Base-by-base conservation (phyloP, 2,113 vertebrate genomes). In the Spilogale gracilis region DNA sequence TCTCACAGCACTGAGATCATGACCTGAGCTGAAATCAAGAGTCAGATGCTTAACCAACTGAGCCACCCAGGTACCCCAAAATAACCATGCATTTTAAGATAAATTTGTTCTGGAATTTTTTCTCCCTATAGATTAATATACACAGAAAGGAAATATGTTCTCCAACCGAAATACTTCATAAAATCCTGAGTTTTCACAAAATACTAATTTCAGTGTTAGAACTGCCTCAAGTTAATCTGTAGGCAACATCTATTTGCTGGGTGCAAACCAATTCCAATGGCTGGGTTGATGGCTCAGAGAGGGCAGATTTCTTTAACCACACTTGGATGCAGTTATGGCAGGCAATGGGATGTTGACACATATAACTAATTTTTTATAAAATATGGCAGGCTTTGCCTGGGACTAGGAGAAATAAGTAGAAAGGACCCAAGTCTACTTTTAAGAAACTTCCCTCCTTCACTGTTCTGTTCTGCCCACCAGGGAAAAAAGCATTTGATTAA, bases 71-170 rank as follows among this genome's bases (percentile, higher is more conserved):
- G 11, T 3, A 13, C 27, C 63, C 63, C 63, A 12, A 58, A 58
- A 38, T 81, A 87, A 83, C 74, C 20, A 71, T 69, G 11, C 81
- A 63, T 92, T 89, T 61, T 89, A 38, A 56, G 83, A 38, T 79
- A 80, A n/a, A 12, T 60, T 93, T 93, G 84, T 89, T 20, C 45
- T 84, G 56, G 17, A 80, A 43, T 48, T 79, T 90, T 67, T 95
- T 93, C 73, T 30, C n/a, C 50, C 79, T 58, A 20, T 73, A 23
- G 18, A 27, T 86, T 94, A 94, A 21, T 67, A 58, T 82, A 32
- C 5, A 16, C 82, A 54, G 60, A 61, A 95, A 89, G 71, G 54
- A 71, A 73, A 71, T 81, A 48, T 7, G 20, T 86, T 91, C 71
- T 90, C 25, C 32, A 83, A 54, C 38, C 45, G 20, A 63, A 89